Base-by-base conservation (phyloP, 2,888 invertebrate species). In the Netelia inedita region DNA sequence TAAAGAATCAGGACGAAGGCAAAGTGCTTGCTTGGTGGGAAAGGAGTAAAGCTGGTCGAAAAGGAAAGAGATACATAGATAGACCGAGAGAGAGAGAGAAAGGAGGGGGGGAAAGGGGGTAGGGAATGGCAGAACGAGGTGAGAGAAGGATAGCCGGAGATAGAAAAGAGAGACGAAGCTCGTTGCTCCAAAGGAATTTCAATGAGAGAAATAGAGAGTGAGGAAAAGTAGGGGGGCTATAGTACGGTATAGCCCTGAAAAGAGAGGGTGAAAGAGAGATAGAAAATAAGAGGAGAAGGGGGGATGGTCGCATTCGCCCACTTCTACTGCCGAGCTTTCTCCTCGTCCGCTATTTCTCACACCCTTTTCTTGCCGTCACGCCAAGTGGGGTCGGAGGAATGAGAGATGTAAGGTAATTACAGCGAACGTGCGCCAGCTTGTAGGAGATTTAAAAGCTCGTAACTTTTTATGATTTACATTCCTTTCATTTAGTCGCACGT, bases 381-480 rank as follows among this genome's bases (percentile, higher is more conserved):
- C 86, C 85, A 86, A 88, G 86, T 87, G 85, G 89, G 85, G 86
- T 87, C 86, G 88, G 88, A 89, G 91, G 90, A 92, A 93, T 92
- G 92, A 93, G 93, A 93, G 93, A 92, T 93, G 93, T 91, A 92
- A 92, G 92, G 93, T 93, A 93, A 93, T 93, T 93, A 93, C 92
- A 92, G 93, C 92, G 92, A 93, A 93, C 93, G 93, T 93, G 92
- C 93, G 91, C 92, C 93, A 92, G 92, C 93, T 93, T 93, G 93
- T 92, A 92, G 92, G 91, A 93, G 93, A 93, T 93, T 93, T 93
- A 93, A 93, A 93, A 93, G 93, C 92, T 93, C 93, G 93, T 93
- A 93, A 93, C 93, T 93, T 93, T 93, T 93, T 93, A 93, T 93
- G 93, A 93, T 93, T 93, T 93, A 93, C 92, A 93, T 93, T 93